phyloP scores from a whole-genome alignment of 2,113 vertebrate species.

The Laticauda colubrina region DNA sequence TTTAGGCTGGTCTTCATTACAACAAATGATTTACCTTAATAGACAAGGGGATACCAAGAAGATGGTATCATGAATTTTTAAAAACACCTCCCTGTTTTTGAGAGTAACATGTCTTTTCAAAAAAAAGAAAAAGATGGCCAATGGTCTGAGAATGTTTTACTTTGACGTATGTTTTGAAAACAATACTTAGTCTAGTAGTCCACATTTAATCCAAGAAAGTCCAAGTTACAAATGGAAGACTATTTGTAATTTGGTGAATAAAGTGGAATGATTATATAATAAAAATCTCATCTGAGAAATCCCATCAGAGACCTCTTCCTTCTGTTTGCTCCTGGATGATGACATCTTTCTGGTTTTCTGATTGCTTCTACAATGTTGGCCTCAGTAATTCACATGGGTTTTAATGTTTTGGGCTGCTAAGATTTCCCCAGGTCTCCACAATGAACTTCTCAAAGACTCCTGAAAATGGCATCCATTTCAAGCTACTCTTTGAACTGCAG shows the following conservation, averaged over 20 bases:
- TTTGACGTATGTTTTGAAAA: neutral
- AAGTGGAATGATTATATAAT: neutral
- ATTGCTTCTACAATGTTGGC: neutral
- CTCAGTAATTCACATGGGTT: neutral
- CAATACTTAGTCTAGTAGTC: neutral
- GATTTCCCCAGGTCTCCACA: neutral
- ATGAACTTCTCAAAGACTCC: neutral
- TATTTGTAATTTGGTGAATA: neutral
- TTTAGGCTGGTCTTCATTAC: neutral
- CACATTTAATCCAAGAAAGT: neutral
- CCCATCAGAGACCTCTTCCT: neutral
- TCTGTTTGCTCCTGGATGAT: neutral
- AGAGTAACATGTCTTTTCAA: neutral
- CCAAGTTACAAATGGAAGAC: neutral
- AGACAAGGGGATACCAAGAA: neutral
- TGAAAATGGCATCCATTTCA: constrained; percentile 7
- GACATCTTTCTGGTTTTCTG: neutral
- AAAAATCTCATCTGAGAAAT: neutral
- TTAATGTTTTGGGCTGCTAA: neutral
- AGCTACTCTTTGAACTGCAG: neutral
- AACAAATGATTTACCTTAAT: neutral
- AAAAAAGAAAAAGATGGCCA: neutral
- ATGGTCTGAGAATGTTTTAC: neutral
- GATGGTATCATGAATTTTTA: neutral
- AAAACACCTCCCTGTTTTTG: neutral